Evolutionary conservation across 2,888 invertebrate species (phyloP).

Genomic region (Mythimna lalbum): DNA sequence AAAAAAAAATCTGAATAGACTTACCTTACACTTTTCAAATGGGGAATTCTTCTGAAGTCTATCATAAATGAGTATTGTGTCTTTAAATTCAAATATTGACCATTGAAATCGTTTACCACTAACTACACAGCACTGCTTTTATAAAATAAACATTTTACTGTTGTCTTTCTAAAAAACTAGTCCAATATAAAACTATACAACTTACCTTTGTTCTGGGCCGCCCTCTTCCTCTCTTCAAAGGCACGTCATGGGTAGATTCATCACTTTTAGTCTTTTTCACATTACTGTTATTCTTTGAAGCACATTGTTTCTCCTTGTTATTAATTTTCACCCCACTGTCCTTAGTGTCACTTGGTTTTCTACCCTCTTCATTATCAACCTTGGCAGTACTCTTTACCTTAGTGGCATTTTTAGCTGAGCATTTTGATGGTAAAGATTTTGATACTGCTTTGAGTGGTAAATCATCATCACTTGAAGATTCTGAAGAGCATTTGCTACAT

Average conservation of each 20-base stretch:
- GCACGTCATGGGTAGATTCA: slow-evolving; percentile 72
- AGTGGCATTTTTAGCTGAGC: slow-evolving; percentile 71
- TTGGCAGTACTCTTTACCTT: slow-evolving; percentile 74
- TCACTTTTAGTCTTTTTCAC: slow-evolving; percentile 84
- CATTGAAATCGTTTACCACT: background rate
- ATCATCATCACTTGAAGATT: slow-evolving; percentile 87
- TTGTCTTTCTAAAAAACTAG: too few relatives aligned
- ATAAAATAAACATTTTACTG: background rate
- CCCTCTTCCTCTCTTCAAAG: slow-evolving; percentile 81
- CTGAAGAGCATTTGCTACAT: slow-evolving; percentile 87
- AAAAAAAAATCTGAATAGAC: slow-evolving; percentile 13
- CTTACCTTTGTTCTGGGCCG: slow-evolving; percentile 86
- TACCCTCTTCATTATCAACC: slow-evolving; percentile 80
- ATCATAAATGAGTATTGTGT: background rate
- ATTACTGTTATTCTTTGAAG: slow-evolving; percentile 72
- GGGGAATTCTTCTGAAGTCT: background rate
- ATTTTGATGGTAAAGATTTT: slow-evolving; percentile 80
- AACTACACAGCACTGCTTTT: background rate
- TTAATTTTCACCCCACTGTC: slow-evolving; percentile 72
- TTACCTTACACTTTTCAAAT: slow-evolving; percentile 17
- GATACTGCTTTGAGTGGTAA: slow-evolving; percentile 85
- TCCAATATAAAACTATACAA: slow-evolving; percentile 29
- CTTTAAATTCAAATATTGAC: background rate
- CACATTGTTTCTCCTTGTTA: slow-evolving; percentile 81
- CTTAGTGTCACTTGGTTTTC: slow-evolving; percentile 74